Percentiles rank a stretch among this genome's conserved stretches.
These are phyloP conservation scores for Poeciliopsis turrubarensis DNA, from an alignment of 2,113 vertebrate species.

Conservation along the genomic window DNA sequence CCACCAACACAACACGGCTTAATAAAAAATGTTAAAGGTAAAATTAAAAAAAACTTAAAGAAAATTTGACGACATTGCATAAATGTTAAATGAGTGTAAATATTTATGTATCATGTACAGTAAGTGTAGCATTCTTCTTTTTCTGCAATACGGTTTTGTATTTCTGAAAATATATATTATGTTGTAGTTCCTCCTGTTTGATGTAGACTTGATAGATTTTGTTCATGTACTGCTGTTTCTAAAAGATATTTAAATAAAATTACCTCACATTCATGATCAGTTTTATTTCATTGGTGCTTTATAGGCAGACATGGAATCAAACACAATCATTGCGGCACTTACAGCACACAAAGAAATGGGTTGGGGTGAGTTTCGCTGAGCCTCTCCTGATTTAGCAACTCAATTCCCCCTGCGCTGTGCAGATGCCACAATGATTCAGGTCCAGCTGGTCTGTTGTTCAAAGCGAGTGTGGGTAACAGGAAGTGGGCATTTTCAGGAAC, in stretches of 20 bases:
- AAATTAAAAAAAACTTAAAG: conserved; percentile 3
- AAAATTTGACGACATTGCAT: conserved; percentile 52
- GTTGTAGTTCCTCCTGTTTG: conserved; percentile 42
- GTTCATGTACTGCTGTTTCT: conserved; percentile 26
- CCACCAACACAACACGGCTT: background rate
- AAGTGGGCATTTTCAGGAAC: background rate
- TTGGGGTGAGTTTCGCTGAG: conserved; percentile 36
- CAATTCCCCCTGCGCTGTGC: conserved; percentile 29
- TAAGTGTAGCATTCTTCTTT: conserved; percentile 57
- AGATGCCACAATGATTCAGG: conserved; percentile 62
- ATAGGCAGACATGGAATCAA: conserved; percentile 10
- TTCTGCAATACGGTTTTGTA: conserved; percentile 36
- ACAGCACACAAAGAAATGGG: conserved; percentile 13
- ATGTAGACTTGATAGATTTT: conserved; percentile 48
- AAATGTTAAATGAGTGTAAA: conserved; percentile 82
- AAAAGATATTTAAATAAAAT: conserved; percentile 77
- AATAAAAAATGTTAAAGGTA: background rate
- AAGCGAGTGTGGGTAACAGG: conserved; percentile 1
- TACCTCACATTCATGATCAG: background rate
- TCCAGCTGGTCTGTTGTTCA: conserved; percentile 48
- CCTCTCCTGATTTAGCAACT: conserved; percentile 39
- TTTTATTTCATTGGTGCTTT: background rate
- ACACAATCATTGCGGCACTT: background rate
- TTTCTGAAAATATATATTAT: conserved; percentile 37
- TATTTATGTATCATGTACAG: conserved; percentile 80